Evolutionary conservation across 1,140 invertebrate genomes (phyloP), one percentile per base, ranked within the genome.

Genomic region (Ceratina calcarata): DNA sequence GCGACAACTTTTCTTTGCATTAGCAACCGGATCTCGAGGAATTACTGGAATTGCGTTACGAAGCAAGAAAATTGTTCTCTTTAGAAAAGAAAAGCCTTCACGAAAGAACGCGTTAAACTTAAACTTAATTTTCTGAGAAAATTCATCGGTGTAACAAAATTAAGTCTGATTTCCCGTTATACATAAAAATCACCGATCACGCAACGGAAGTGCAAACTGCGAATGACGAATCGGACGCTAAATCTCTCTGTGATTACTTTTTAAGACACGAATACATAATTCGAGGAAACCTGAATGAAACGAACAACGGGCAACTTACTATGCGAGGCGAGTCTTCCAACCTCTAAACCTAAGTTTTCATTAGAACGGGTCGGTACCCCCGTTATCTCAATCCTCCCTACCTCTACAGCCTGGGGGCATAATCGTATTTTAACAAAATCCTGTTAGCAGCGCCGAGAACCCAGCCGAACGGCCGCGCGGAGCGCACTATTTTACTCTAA

Each of bases 371-470:
- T 60, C 60, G 55, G 53, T 55, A 58, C 55, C 24, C 37, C 55
- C 76, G 76, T 68, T 72, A 78, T 78, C 68, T 78, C 68, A 55
- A 78, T 78, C 60, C 76, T 45, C 76, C 67, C 20, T 57, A n/a
- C n/a, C 8, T 15, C 55, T 24, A 15, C 32, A 37, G 32, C 32
- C 32, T 6, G 6, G 32, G 20, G 67, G 7, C 69, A 64, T 78
- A 78, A 78, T 78, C 76, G 76, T 78, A 78, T 78, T 70, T 78
- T 70, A 78, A 78, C 76, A 70, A 78, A 78, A 78, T 78, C 76
- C 76, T 78, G 76, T 78, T 78, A 78, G 68, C 49, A 78, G 20
- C 76, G 10, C 4, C 22, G 45, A 61, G 60, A 37, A 6, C 32
- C 57, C 45, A 6, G 22, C 32, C 66, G 22, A 76, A 76, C 53